Percentiles rank a stretch among this genome's conserved stretches.
Evolutionary conservation across 2,113 vertebrate species (phyloP).

Genomic region (Microtus ochrogaster): DNA sequence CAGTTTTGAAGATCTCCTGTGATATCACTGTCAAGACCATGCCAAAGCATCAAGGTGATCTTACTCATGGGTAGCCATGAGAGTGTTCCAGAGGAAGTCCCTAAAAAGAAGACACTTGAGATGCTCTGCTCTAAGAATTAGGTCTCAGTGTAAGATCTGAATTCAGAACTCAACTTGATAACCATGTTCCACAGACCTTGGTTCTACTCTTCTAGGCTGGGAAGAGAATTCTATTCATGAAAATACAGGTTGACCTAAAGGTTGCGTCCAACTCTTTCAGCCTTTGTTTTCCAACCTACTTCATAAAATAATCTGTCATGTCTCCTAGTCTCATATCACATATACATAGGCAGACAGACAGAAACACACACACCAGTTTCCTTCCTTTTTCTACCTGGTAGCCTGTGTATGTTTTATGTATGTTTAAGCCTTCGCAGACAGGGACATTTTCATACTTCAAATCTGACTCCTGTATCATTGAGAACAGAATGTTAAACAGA

Average conservation of each 20-base stretch:
- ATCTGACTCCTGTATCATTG: not conserved
- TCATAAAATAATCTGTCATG: not conserved
- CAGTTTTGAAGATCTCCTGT: not conserved
- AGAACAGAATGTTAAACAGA: not conserved
- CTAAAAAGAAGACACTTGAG: not conserved
- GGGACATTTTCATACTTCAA: not conserved
- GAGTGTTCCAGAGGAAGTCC: not conserved
- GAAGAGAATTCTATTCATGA: not conserved
- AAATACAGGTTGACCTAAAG: not conserved
- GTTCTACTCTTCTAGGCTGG: not conserved
- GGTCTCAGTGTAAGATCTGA: not conserved
- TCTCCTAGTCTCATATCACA: not conserved
- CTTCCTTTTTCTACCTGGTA: not conserved
- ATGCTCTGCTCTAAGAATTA: not conserved
- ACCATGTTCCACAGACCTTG: not conserved
- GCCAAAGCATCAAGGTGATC: not conserved
- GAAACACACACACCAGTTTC: not conserved
- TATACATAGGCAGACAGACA: not conserved
- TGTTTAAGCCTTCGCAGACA: not conserved
- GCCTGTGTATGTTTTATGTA: not conserved
- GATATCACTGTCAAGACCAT: rapidly evolving
- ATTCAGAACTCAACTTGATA: not conserved
- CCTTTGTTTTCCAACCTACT: not conserved
- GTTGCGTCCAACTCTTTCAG: not conserved
- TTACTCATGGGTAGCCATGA: no score